These are phyloP conservation scores for Disparrhopalites patrizii DNA, from an alignment of 2,888 invertebrate genomes.

Conservation along the genomic window DNA sequence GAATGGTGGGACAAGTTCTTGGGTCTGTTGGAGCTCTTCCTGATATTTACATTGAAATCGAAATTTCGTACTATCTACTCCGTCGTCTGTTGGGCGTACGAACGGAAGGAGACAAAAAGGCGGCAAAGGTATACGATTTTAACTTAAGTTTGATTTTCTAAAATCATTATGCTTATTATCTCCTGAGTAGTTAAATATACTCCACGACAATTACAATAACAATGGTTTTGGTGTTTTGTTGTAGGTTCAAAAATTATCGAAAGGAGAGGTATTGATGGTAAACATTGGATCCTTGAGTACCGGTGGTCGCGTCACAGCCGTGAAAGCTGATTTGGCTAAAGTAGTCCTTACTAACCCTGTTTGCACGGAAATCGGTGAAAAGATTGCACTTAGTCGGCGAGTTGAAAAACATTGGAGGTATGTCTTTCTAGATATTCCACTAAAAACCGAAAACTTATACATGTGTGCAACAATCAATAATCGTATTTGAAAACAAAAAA, in stretches of 20 bases:
- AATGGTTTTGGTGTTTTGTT: background rate
- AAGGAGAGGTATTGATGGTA: slow-evolving; percentile 87
- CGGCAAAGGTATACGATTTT: slow-evolving; percentile 76
- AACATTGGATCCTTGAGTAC: slow-evolving; percentile 99
- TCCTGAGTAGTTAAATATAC: background rate
- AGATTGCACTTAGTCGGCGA: slow-evolving; percentile 96
- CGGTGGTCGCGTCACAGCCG: slow-evolving; percentile 90
- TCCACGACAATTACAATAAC: background rate
- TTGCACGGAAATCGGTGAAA: slow-evolving; percentile 97
- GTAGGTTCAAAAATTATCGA: slow-evolving; percentile 81
- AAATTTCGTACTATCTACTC: slow-evolving; percentile 95
- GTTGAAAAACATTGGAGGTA: slow-evolving; percentile 99
- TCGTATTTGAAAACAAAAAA: background rate
- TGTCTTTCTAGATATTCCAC: slow-evolving; percentile 47
- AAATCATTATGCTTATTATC: background rate
- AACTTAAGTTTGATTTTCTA: too few species aligned
- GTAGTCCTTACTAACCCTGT: slow-evolving; percentile 95
- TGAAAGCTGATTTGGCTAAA: slow-evolving; percentile 94
- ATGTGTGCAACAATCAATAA: too few species aligned
- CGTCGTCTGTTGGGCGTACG: slow-evolving; percentile 94
- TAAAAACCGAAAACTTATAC: too few species aligned
- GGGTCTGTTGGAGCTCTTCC: slow-evolving; percentile 96
- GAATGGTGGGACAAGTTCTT: slow-evolving; percentile 94
- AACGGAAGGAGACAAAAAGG: slow-evolving; percentile 98
- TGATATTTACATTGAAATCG: slow-evolving; percentile 94